Conservation (phyloP, 2,113 vertebrate genomes). For the Ophthalmolycus amberensis region DNA sequence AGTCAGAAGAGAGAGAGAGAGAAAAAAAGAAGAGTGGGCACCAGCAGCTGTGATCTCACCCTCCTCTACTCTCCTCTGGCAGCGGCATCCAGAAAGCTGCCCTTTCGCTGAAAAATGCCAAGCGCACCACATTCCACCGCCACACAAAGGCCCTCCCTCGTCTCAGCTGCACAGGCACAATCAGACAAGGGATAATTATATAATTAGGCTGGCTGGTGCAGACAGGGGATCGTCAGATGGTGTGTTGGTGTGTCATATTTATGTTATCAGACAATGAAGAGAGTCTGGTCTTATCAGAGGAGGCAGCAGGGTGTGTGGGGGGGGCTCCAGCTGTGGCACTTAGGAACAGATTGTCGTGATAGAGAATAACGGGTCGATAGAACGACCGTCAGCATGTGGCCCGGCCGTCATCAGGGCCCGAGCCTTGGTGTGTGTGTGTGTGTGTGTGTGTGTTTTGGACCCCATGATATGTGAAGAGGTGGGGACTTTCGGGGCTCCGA, state of each 20-base stretch:
- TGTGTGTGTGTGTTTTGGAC: constrained; percentile 19
- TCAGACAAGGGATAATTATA: constrained; percentile 82
- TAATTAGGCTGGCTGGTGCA: constrained; percentile 74
- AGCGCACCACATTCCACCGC: constrained; percentile 80
- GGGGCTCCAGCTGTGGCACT: constrained; percentile 63
- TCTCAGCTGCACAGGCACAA: constrained; percentile 72
- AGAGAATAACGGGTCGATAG: constrained; percentile 53
- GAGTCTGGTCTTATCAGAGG: constrained; percentile 61
- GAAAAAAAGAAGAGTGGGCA: constrained; percentile 77
- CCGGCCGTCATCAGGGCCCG: constrained; percentile 29
- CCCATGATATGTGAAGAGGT: constrained; percentile 45
- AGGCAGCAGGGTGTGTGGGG: constrained; percentile 49
- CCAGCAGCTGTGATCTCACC: constrained; percentile 80
- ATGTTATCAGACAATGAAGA: constrained; percentile 68
- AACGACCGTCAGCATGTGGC: constrained; percentile 56
- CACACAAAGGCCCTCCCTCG: constrained; percentile 79
- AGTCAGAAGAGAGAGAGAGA: constrained; percentile 28
- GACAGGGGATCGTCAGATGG: constrained; percentile 65
- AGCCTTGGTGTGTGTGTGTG: constrained; percentile 23
- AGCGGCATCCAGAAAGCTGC: constrained; percentile 79
- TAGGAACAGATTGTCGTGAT: constrained; percentile 61
- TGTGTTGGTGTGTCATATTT: constrained; percentile 68
- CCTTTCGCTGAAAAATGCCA: constrained; percentile 86
- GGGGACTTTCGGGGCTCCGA: constrained; percentile 58
- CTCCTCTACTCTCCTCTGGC: constrained; percentile 70